Conservation (phyloP, 2,888 invertebrate species). For the Drosophila atripex region DNA sequence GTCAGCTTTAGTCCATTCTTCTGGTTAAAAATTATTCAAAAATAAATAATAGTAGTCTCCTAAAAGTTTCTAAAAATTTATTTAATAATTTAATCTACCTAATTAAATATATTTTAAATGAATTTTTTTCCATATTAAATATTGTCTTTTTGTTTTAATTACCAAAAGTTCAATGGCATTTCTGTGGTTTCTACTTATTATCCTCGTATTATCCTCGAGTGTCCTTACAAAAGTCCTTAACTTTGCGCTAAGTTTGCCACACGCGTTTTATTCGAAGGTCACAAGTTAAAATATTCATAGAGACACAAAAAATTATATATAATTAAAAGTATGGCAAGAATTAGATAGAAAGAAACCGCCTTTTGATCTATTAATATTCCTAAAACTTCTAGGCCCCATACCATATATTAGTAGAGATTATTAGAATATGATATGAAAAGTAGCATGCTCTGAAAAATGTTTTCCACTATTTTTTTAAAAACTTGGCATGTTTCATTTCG, state of each 20-base stretch:
- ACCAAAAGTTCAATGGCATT: slow-evolving; percentile 24
- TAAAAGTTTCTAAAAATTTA: not conserved
- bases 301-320: slow-evolving; percentile 5
- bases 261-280: slow-evolving; percentile 18
- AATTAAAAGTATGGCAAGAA: not conserved
- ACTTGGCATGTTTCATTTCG: no score
- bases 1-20: slow-evolving; percentile 29
- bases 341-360: slow-evolving; percentile 5
- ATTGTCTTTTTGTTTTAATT: not conserved
- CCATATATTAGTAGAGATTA: not conserved
- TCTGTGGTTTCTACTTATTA: not conserved
- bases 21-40: not conserved
- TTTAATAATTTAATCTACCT: not conserved
- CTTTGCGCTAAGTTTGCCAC: slow-evolving; percentile 17
- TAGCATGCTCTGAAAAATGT: not conserved
- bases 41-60: not conserved
- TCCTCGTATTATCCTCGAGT: not conserved
- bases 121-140: not conserved
- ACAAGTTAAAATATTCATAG: slow-evolving; percentile 6
- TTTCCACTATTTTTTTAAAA: not conserved
- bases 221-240: slow-evolving; percentile 8
- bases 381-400: not conserved
- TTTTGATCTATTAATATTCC: slow-evolving; percentile 17
- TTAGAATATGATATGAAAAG: not conserved
- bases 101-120: not conserved